These are phyloP conservation scores for Sebastes cheni DNA, from an alignment of 2,797 vertebrate genomes.

Conservation along the genomic window DNA sequence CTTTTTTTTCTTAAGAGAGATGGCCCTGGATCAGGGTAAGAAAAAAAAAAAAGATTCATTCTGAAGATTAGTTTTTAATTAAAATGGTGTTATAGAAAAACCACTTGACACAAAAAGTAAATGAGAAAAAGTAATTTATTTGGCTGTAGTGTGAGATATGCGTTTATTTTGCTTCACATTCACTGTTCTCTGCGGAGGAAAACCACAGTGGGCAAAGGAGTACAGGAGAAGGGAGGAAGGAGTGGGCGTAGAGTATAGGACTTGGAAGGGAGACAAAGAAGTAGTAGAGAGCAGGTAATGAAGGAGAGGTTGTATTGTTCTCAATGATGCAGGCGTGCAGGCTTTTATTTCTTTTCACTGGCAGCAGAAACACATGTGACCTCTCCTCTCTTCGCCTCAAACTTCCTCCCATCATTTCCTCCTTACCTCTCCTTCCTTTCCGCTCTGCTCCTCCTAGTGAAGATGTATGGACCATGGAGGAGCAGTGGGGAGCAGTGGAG, in stretches of 20 bases:
- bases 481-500: neutral
- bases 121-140: constrained; percentile 37
- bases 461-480: constrained; percentile 44
- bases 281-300: constrained; percentile 21
- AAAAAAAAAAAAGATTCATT: constrained; percentile 43
- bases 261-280: constrained; percentile 40
- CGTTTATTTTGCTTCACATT: constrained; percentile 14
- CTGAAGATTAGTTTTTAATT: constrained; percentile 68
- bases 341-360: constrained; percentile 23
- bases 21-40: constrained; percentile 35
- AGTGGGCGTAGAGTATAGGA: constrained; percentile 23
- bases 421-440: neutral
- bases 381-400: neutral
- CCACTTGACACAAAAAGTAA: constrained; percentile 15
- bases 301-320: constrained; percentile 27
- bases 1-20: neutral
- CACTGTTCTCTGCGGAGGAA: neutral
- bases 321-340: neutral
- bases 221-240: constrained; percentile 9
- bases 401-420: neutral
- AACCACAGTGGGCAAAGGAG: constrained; percentile 4
- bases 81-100: constrained; percentile 44
- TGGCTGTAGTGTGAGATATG: constrained; percentile 13
- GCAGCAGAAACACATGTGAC: neutral
- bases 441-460: constrained; percentile 8